phyloP scores from a whole-genome alignment of 2,797 vertebrate genomes.

The Anguilla pacifica region DNA sequence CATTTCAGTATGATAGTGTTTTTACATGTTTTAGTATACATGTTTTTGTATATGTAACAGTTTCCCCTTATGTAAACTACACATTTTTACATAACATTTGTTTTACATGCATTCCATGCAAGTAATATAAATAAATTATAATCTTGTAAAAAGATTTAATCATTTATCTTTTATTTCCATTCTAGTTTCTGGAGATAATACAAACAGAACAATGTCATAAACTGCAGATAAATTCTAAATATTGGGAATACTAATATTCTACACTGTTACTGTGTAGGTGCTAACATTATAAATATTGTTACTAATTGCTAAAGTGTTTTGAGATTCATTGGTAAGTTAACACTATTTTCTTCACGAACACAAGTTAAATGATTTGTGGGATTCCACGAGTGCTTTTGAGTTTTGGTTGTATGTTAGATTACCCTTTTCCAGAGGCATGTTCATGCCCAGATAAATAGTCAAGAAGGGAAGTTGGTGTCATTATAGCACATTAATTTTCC shows the following conservation, averaged over 20 bases:
- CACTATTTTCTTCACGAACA: background rate
- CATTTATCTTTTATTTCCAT: constrained; percentile 26
- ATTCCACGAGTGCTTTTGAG: background rate
- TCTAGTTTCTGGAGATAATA: constrained; percentile 19
- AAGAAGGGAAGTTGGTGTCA: background rate
- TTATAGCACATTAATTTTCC: background rate
- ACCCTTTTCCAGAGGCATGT: background rate
- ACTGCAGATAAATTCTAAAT: background rate
- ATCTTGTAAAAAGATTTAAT: constrained; percentile 19
- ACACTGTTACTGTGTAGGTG: background rate
- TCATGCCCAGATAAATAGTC: background rate
- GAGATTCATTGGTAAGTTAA: background rate
- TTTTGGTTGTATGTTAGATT: background rate
- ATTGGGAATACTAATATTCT: background rate
- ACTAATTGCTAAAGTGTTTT: background rate
- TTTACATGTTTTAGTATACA: background rate
- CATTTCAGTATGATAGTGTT: background rate
- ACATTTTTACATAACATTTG: constrained; percentile 28
- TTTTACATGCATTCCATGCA: constrained; percentile 25
- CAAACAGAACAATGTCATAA: background rate
- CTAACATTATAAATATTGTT: background rate
- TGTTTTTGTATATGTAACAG: constrained; percentile 15
- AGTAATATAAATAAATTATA: constrained; percentile 33
- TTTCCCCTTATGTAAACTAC: constrained; percentile 4
- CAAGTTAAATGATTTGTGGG: background rate